Evolutionary conservation across 1,140 invertebrate species (phyloP), one percentile per base, ranked within the genome.

Genomic region (Saccostrea glomerata): DNA sequence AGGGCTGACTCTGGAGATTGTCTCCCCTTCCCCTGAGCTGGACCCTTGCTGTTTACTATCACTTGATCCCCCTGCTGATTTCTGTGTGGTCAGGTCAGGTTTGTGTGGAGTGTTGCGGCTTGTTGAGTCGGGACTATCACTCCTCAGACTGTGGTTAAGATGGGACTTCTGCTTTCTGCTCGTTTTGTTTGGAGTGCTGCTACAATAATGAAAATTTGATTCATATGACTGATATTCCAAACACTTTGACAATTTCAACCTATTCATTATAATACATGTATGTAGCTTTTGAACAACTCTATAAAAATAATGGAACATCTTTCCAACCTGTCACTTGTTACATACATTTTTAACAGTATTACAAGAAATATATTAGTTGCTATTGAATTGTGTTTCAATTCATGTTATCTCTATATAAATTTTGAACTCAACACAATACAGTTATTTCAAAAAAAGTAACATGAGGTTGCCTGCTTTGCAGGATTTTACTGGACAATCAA

Each of bases 81-180:
- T 11, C 15, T 17, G 36, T 17, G 30, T 11, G 12, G 12, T 23
- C 60, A 17, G 0, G 11, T 30, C 30, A 1, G 86, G 20, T 40
- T 86, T 82, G 63, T 60, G 36, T n/a, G 87, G 83, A 25, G 84
- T 89, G 23, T 73, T 58, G 47, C 86, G 56, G 30, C 83, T 82
- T 17, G 89, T 87, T 17, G 84, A 89, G 30, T 87, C 89, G 30
- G 86, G 73, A 56, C 82, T 87, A 0, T 77, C 70, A 77, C 70
- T 77, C 40, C 70, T 77, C 15, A 77, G 13, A 77, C 25, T 36
- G 11, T 12, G 13, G 25, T 77, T 30, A 3, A 36, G 11, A 6
- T 25, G 30, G 7, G 25, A 0, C 15, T 77, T 77, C 9, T 30
- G 70, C 25, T 77, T 23, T 5, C 25, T 30, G 12, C 70, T 36